These are phyloP conservation scores for Nowickia ferox DNA, from an alignment of 2,888 invertebrate species.

Conservation along the genomic window DNA sequence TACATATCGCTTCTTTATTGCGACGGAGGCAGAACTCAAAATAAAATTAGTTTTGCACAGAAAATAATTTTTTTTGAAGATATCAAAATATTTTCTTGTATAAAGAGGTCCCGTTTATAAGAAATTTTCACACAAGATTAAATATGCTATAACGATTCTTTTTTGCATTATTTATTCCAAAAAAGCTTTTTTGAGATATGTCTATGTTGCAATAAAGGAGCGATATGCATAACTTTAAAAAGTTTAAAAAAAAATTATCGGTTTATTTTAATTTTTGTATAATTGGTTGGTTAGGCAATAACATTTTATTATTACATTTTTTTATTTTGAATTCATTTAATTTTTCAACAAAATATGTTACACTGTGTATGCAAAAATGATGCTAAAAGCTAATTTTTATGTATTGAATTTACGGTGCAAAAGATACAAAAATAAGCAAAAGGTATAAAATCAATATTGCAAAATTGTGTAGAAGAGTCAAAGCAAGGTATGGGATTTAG, in stretches of 20 bases:
- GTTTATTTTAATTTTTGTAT: background rate
- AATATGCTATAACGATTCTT: no score
- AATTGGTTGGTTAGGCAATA: background rate
- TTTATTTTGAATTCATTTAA: background rate
- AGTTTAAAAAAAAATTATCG: background rate
- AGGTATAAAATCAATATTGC: background rate
- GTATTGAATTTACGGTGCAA: background rate
- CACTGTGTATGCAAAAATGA: background rate
- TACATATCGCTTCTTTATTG: no score
- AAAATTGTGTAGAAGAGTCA: conserved; percentile 1
- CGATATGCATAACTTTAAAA: background rate
- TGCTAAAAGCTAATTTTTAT: background rate
- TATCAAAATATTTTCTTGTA: no score
- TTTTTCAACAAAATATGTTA: background rate
- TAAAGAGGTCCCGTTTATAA: no score
- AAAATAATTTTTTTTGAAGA: no score
- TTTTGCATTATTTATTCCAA: no score
- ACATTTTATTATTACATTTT: background rate
- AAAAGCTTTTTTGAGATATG: no score
- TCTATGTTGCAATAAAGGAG: no score
- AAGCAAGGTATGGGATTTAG: background rate
- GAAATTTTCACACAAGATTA: no score
- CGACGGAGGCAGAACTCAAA: no score
- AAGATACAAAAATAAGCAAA: conserved; percentile 15
- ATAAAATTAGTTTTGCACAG: no score